Percentiles rank a stretch among this genome's conserved stretches.
phyloP scores from a whole-genome alignment of 2,888 invertebrate genomes.

The Caenorhabditis virilis region DNA sequence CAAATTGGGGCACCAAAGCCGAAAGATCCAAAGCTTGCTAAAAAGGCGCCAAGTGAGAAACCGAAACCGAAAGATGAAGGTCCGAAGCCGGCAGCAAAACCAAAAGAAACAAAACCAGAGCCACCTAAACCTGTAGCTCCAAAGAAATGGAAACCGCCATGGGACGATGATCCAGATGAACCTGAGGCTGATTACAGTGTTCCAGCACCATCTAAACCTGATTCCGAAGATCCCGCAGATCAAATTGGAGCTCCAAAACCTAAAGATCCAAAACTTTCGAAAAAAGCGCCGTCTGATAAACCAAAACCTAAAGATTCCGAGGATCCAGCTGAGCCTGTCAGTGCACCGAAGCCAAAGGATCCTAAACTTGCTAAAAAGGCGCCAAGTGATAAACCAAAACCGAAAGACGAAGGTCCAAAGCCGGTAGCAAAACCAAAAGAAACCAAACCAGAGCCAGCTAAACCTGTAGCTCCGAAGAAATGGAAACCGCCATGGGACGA shows the following conservation, averaged over 20 bases:
- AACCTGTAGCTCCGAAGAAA: slow-evolving; percentile 27
- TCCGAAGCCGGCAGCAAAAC: not conserved
- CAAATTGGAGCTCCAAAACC: slow-evolving; percentile 20
- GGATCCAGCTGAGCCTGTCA: slow-evolving; percentile 20
- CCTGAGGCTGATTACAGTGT: slow-evolving; percentile 27
- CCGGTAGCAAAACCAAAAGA: slow-evolving; percentile 19
- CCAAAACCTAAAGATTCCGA: slow-evolving; percentile 12
- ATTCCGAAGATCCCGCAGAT: slow-evolving; percentile 44
- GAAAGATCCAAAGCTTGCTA: slow-evolving; percentile 27
- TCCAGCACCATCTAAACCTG: slow-evolving; percentile 24
- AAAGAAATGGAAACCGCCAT: slow-evolving; percentile 18
- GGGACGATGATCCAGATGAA: slow-evolving; percentile 18
- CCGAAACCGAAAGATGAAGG: slow-evolving; percentile 4
- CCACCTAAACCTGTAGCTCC: slow-evolving; percentile 3
- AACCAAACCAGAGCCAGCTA: slow-evolving; percentile 19
- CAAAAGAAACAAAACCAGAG: not conserved
- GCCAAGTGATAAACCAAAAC: slow-evolving; percentile 17
- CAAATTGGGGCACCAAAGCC: slow-evolving; percentile 14
- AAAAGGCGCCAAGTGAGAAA: slow-evolving; percentile 11
- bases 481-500: slow-evolving; percentile 39
- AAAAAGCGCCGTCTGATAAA: slow-evolving; percentile 12
- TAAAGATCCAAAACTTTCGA: slow-evolving; percentile 20
- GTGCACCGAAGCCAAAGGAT: slow-evolving; percentile 22
- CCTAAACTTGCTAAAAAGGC: slow-evolving; percentile 25
- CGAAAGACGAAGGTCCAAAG: slow-evolving; percentile 32